Evolutionary conservation across 2,888 invertebrate species (phyloP).

Genomic region (Spodoptera picta): DNA sequence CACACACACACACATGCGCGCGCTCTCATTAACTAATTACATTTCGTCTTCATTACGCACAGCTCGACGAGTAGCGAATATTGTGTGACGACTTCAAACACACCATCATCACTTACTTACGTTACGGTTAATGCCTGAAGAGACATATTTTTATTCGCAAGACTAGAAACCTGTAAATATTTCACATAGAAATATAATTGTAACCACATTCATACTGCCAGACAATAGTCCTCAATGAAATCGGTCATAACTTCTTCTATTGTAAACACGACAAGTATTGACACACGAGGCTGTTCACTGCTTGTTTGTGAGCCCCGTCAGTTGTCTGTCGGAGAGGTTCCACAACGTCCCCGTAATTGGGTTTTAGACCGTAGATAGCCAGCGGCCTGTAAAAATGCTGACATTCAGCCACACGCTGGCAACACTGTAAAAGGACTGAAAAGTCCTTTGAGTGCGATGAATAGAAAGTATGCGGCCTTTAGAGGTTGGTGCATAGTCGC

Average conservation of each 20-base stretch:
- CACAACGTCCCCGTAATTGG: conserved; percentile 21
- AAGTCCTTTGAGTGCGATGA: conserved; percentile 2
- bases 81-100: too few species aligned
- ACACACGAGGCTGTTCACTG: too few species aligned
- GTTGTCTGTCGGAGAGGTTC: not conserved
- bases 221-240: too few species aligned
- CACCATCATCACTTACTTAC: too few species aligned
- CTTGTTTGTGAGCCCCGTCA: not conserved
- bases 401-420: not conserved
- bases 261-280: too few species aligned
- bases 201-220: too few species aligned
- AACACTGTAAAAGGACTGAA: not conserved
- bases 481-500: not conserved
- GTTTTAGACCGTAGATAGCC: conserved; percentile 9
- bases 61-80: not conserved
- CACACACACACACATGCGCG: conserved; percentile 1
- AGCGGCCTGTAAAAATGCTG: not conserved
- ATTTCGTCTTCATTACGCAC: conserved; percentile 26
- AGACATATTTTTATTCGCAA: too few species aligned
- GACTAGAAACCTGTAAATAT: too few species aligned
- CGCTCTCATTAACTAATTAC: conserved; percentile 42
- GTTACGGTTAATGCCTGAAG: too few species aligned
- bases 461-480: not conserved
- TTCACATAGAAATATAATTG: too few species aligned
- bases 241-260: too few species aligned